Evolutionary conservation across 2,888 invertebrate genomes (phyloP).

Genomic region (Chrysodeixis includens): DNA sequence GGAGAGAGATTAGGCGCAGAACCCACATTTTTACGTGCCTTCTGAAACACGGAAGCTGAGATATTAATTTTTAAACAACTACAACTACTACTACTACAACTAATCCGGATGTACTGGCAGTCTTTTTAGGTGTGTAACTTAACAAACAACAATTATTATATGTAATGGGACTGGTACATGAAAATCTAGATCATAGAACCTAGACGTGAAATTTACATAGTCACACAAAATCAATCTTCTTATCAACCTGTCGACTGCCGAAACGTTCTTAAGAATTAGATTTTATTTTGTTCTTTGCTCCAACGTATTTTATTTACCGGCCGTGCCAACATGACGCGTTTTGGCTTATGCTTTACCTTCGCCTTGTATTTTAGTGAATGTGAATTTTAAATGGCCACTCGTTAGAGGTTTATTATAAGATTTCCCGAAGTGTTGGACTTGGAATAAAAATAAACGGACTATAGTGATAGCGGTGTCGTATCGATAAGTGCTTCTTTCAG

Average conservation of each 20-base stretch:
- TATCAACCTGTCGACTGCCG: constrained; percentile 11
- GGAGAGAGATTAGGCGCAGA: too few relatives aligned
- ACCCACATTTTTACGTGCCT: too few relatives aligned
- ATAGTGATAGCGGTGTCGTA: constrained; percentile 24
- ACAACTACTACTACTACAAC: too few relatives aligned
- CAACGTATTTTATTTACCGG: constrained; percentile 53
- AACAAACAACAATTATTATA: too few relatives aligned
- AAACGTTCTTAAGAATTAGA: constrained; percentile 50
- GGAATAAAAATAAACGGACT: constrained; percentile 18
- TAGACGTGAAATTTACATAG: too few relatives aligned
- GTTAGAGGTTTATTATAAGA: constrained; percentile 41
- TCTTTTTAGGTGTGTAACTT: too few relatives aligned
- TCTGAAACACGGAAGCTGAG: too few relatives aligned
- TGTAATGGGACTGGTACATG: too few relatives aligned
- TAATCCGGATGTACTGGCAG: too few relatives aligned
- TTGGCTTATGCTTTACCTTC: constrained; percentile 41
- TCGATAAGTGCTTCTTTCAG: constrained; percentile 8
- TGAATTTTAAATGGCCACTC: constrained; percentile 47
- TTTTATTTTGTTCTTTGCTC: constrained; percentile 57
- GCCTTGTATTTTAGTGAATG: constrained; percentile 44
- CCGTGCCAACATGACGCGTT: constrained; percentile 44
- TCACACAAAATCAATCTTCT: constrained; percentile 14
- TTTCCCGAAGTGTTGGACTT: constrained; percentile 23
- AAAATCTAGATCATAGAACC: too few relatives aligned
- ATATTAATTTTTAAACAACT: too few relatives aligned